Evolutionary conservation across 2,888 invertebrate species (phyloP), one percentile per base, ranked within the genome.

Genomic region (Acanthosoma haemorrhoidale): DNA sequence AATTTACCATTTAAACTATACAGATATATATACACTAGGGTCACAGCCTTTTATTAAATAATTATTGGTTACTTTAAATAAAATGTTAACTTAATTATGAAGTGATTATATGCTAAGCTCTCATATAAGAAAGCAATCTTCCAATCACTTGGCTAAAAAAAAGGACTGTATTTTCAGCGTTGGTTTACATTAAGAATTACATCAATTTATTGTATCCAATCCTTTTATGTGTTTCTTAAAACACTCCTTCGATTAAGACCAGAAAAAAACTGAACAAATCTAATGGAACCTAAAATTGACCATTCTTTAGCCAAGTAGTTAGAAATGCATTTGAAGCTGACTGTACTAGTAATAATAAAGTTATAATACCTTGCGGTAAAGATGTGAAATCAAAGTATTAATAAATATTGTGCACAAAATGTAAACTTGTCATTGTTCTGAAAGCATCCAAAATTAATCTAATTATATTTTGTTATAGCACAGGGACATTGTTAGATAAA

Each of bases 401-500:
- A 21, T 25, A 51, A 51, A 51, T 25, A 51, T 51, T 25, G 51
- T 51, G 29, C 51, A 51, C 51, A 51, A 51, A 51, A 51, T 51
- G 51, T n/a, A n/a, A 51, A 51, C 51, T 51, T 51, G 51, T 21
- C 25, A 25, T 13, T 25, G 51, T 51, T 51, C 51, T 51, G 51
- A 51, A 51, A 51, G 29, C 51, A 51, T 51, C 25, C 51, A 51
- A 51, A 51, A 51, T 68, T 58, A 25, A 38, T 39, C n/a, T 69
- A 34, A 70, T 31, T n/a, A n/a, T n/a, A n/a, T n/a, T n/a, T n/a
- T n/a, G n/a, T n/a, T n/a, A n/a, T n/a, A n/a, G n/a, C n/a, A n/a
- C n/a, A n/a, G n/a, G n/a, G n/a, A n/a, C n/a, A n/a, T n/a, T n/a
- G n/a, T n/a, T n/a, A n/a, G n/a, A n/a, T n/a, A n/a, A n/a, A n/a